Conservation (phyloP, 2,888 invertebrate genomes). For the Drosophila testacea region DNA sequence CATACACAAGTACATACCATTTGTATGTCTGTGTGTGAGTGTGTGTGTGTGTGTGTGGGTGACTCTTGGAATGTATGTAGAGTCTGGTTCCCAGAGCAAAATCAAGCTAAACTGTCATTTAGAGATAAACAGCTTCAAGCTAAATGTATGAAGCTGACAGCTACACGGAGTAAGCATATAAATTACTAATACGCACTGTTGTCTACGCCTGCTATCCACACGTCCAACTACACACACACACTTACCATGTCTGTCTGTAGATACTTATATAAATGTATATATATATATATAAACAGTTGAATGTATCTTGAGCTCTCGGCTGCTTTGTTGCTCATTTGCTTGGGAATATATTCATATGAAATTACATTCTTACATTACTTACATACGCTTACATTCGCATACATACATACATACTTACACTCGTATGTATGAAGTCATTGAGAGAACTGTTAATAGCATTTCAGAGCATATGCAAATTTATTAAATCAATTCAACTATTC, state of each 20-base stretch:
- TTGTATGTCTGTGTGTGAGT: background rate
- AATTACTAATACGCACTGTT: conserved; percentile 75
- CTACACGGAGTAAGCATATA: conserved; percentile 58
- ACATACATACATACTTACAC: conserved; percentile 4
- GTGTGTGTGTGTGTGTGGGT: conserved; percentile 6
- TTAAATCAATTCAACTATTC: conserved; percentile 18
- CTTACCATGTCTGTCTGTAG: background rate
- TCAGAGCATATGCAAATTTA: conserved; percentile 13
- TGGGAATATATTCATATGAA: conserved; percentile 5
- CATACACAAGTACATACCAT: background rate
- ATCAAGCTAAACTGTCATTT: conserved; percentile 70
- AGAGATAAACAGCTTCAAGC: conserved; percentile 71
- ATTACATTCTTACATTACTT: too few species aligned
- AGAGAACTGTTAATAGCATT: conserved; percentile 10
- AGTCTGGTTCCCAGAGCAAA: conserved; percentile 35
- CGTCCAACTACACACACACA: conserved; percentile 37
- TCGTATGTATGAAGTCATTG: background rate
- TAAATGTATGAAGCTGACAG: conserved; percentile 44
- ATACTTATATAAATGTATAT: background rate
- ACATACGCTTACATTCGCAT: background rate
- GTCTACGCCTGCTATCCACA: conserved; percentile 47
- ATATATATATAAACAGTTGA: background rate
- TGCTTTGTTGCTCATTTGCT: conserved; percentile 28
- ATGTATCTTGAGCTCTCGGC: background rate
- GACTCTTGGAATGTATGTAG: conserved; percentile 7